phyloP scores from a whole-genome alignment of 2,113 vertebrate genomes.

The Mixornis gularis region DNA sequence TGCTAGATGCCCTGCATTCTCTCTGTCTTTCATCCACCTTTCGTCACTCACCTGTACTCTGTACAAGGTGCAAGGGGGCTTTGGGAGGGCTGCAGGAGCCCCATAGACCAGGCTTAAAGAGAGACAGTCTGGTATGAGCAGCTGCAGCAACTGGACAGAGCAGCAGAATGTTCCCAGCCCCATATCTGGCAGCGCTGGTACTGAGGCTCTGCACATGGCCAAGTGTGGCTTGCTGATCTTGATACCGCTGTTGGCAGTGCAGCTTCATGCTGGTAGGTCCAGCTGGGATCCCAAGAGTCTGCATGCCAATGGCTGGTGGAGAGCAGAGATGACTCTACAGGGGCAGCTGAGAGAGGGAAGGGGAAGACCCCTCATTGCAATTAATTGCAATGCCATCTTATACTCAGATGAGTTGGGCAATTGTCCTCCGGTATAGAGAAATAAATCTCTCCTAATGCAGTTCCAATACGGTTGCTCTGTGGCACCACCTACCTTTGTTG shows the following conservation, averaged over 20 bases:
- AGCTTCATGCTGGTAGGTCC: background rate
- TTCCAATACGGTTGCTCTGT: background rate
- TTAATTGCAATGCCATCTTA: background rate
- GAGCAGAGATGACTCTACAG: rapidly evolving
- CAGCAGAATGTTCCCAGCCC: rapidly evolving
- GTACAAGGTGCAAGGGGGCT: rapidly evolving
- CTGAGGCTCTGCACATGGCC: rapidly evolving
- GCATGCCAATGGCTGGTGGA: background rate
- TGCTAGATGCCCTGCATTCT: background rate
- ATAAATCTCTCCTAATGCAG: background rate
- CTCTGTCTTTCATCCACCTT: rapidly evolving
- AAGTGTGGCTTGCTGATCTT: background rate
- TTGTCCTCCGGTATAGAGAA: background rate
- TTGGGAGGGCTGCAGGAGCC: background rate
- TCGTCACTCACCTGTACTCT: too few relatives aligned
- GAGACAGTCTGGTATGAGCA: background rate
- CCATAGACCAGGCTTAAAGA: too few relatives aligned
- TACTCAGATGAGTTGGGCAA: background rate
- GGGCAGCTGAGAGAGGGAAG: background rate
- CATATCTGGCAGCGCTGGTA: rapidly evolving
- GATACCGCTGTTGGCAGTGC: rapidly evolving
- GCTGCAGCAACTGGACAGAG: rapidly evolving
- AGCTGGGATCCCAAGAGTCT: background rate
- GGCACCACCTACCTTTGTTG: slow-evolving; percentile 46
- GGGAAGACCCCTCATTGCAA: background rate